Base-by-base conservation (phyloP, 2,113 vertebrate species). In the Riparia riparia region DNA sequence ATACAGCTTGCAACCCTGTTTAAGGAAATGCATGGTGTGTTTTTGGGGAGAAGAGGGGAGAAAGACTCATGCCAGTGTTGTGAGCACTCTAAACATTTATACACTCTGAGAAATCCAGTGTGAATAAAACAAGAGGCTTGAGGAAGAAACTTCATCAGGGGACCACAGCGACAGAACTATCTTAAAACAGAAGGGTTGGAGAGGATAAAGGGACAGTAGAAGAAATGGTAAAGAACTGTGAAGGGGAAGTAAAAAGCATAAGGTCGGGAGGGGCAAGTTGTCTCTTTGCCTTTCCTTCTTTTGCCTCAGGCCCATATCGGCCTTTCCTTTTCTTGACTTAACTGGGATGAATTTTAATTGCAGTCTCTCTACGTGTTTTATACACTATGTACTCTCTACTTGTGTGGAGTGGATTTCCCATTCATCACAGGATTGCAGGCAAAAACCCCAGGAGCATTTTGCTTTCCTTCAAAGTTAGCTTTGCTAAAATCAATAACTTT, bases 311-410 rank as follows among this genome's bases (percentile, higher is more conserved):
- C 95, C 94, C 79, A 82, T 96, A 96, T 97, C 69, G 72, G 97
- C 95, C 96, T 97, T 96, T 96, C 95, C 95, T 94, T 97, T 97
- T 96, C 94, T 97, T 94, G 94, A 96, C 96, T 97, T 97, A 97
- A 97, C 93, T 96, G 93, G 94, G 97, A 97, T 97, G 97, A 97
- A 97, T 97, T 97, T 97, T 97, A 97, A 97, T 97, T 97, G 95
- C 91, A 76, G 83, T 54, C 77, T 96, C 89, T 93, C 89, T 87
- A 80, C 4, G 51, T 78, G 92, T 97, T 97, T 97, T 53, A 95
- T 96, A 96, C 54, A 74, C 93, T 92, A 80, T 90, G 81, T 96
- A 94, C 87, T 97, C 95, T 90, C 94, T 57, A 91, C 95, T 97
- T 94, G 90, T 97, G 95, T 94, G 95, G 97, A 97, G 94, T 96